Percentiles rank a stretch among this genome's conserved stretches.
Conservation (phyloP, 2,797 vertebrate genomes). For the Pangasius larnaudii region DNA sequence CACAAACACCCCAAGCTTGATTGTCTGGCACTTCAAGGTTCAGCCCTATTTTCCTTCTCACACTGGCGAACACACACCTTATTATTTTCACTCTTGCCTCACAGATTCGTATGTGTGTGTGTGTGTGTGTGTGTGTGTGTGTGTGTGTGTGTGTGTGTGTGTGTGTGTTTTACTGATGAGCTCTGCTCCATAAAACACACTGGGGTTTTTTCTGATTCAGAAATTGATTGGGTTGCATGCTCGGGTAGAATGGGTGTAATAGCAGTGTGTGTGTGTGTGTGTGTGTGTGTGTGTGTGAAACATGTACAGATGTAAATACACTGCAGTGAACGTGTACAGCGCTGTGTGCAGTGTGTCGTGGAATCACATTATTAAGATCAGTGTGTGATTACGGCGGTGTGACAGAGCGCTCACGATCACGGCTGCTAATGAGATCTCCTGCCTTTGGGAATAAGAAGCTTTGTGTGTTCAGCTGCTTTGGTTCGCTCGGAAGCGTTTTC, state of each 20-base stretch:
- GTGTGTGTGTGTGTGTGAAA: no score
- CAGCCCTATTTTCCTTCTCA: slow-evolving; percentile 26
- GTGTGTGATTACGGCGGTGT: neutral
- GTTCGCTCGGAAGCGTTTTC: neutral
- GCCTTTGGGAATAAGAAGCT: neutral
- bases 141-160: neutral
- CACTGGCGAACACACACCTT: slow-evolving; percentile 21
- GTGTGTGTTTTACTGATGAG: neutral
- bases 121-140: neutral
- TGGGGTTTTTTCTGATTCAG: neutral
- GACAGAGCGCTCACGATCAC: neutral
- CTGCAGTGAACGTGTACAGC: neutral
- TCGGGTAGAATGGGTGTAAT: neutral
- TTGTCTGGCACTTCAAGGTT: slow-evolving; percentile 14
- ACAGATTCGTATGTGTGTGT: neutral
- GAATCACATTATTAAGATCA: neutral
- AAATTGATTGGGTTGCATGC: neutral
- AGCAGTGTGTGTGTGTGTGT: no score
- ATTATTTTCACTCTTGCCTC: slow-evolving; percentile 9
- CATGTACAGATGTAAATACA: neutral
- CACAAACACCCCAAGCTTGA: neutral
- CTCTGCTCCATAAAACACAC: neutral
- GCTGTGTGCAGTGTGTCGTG: neutral
- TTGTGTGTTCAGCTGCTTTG: neutral
- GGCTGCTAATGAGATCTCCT: neutral